Conservation (phyloP, 1,140 invertebrate genomes). For the Polyergus mexicanus region DNA sequence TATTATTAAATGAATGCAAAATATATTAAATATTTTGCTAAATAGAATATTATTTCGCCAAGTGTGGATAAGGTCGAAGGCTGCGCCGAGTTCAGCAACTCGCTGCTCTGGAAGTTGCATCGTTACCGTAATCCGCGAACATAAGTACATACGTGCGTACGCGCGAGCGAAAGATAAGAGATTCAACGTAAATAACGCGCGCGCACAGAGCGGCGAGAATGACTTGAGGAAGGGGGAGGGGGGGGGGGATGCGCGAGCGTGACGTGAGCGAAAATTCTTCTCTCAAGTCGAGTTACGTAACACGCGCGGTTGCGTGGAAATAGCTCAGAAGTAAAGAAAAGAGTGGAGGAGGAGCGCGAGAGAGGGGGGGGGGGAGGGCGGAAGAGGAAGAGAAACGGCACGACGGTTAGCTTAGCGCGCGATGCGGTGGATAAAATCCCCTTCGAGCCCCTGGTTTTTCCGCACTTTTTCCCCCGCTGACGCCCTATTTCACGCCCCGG, state of each 20-base stretch:
- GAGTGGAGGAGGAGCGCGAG: too few species aligned
- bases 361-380: too few species aligned
- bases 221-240: conserved; percentile 30
- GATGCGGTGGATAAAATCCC: conserved; percentile 35
- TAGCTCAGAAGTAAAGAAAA: conserved; percentile 45
- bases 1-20: not conserved
- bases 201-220: conserved; percentile 7
- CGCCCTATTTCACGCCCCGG: conserved; percentile 28
- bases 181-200: conserved; percentile 63
- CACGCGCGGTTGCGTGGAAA: conserved; percentile 58
- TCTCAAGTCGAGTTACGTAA: conserved; percentile 61
- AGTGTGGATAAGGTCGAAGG: not conserved
- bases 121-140: conserved; percentile 58
- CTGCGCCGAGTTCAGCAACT: not conserved
- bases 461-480: conserved; percentile 29
- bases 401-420: conserved; percentile 48
- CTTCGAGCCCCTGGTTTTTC: conserved; percentile 20
- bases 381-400: not conserved
- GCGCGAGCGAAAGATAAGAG: conserved; percentile 59
- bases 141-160: conserved; percentile 40
- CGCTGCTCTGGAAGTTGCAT: conserved; percentile 40
- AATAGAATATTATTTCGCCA: too few species aligned
- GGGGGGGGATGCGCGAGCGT: conserved; percentile 46
- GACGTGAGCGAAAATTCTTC: conserved; percentile 57
- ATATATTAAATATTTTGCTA: not conserved